Base-by-base conservation (phyloP, 2,797 vertebrate species). In the Danio kyathit region DNA sequence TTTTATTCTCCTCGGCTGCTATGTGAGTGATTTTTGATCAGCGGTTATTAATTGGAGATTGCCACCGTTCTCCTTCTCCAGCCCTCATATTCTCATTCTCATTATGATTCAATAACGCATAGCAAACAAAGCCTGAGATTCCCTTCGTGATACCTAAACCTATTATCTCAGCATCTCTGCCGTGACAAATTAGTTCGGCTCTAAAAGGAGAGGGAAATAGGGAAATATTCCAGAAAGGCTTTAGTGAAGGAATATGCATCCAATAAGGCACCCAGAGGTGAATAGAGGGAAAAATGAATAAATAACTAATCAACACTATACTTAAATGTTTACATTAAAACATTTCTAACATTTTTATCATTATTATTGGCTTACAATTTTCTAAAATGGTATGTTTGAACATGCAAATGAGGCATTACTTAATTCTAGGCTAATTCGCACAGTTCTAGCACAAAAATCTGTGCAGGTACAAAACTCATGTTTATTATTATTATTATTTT, bases 101-200 rank as follows among this genome's bases (percentile, higher is more conserved):
- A 83, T 92, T 88, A 87, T 85, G 77, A 89, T 88, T 89, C 87
- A 88, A 91, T 81, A 88, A 82, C 73, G 81, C 85, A 86, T 67
- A 80, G 67, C 85, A 88, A 90, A 87, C 86, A 90, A 85, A 51
- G 57, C 80, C 84, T 81, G 65, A 87, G 82, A 79, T 86, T 85
- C 75, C 57, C 79, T 63, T 83, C 84, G 43, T 85, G 85, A 90
- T 86, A 83, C 84, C 89, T 81, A 79, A 83, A 89, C 80, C 88
- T 84, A 87, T 91, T 91, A 91, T 91, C 84, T 63, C 78, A 88
- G 84, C 84, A 82, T 90, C 74, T 65, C 85, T 81, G 75, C 84
- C 79, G 79, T 88, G 91, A 91, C 88, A 92, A 90, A 91, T 88
- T 91, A 85, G 82, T 88, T 84, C 44, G 67, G 82, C 84, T 89